Percentiles rank a stretch among this genome's conserved stretches.
Conservation (phyloP, 2,888 invertebrate genomes). For the Miltochrista miniata region DNA sequence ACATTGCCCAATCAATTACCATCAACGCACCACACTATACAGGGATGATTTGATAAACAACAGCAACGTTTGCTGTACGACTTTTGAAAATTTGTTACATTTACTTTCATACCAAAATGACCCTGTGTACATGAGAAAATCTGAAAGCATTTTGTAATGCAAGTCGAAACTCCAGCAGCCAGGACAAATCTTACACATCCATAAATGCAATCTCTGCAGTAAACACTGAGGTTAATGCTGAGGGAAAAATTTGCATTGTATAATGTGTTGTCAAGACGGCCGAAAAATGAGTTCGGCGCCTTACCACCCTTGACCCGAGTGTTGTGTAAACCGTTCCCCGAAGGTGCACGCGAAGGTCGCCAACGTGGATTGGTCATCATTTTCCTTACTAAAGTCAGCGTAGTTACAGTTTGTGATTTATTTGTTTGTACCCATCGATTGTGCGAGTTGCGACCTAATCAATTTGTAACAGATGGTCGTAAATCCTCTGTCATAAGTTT, state of each 20-base stretch:
- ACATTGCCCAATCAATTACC: too few species aligned
- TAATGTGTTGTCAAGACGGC: slow-evolving; percentile 57
- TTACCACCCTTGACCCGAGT: slow-evolving; percentile 73
- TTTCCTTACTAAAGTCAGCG: slow-evolving; percentile 62
- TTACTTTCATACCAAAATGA: too few species aligned
- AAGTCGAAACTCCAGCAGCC: too few species aligned
- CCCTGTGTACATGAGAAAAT: too few species aligned
- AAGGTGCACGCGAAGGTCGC: slow-evolving; percentile 64
- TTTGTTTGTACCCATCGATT: slow-evolving; percentile 29
- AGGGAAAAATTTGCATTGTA: slow-evolving; percentile 42
- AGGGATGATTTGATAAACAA: too few species aligned
- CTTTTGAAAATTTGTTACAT: too few species aligned
- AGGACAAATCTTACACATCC: too few species aligned
- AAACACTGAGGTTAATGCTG: slow-evolving; percentile 33
- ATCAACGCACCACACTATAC: too few species aligned
- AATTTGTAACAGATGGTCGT: slow-evolving; percentile 13
- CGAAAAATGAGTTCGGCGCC: slow-evolving; percentile 70
- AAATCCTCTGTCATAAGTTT: slow-evolving; percentile 16
- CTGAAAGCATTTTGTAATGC: too few species aligned
- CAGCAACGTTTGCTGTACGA: too few species aligned
- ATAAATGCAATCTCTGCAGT: too few species aligned
- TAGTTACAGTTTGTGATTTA: slow-evolving; percentile 36
- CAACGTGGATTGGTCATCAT: slow-evolving; percentile 56
- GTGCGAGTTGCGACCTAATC: slow-evolving; percentile 21
- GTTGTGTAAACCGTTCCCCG: slow-evolving; percentile 65